Evolutionary conservation across 1,140 invertebrate genomes (phyloP), one percentile per base, ranked within the genome.

Genomic region (Pinna nobilis): DNA sequence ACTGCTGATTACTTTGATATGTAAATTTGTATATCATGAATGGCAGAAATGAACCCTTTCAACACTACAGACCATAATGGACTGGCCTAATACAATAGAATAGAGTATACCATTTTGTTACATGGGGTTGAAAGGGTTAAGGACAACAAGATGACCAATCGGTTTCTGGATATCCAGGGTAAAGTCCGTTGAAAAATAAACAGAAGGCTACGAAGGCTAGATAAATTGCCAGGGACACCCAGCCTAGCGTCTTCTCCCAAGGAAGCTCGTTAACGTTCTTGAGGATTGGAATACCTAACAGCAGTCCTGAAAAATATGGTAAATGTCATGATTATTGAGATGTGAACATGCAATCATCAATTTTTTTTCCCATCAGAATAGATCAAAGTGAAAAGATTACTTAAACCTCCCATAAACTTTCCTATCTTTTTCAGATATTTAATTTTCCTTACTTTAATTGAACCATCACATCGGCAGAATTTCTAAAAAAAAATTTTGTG

Each of bases 181-280:
- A 87, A 7, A 88, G 78, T 28, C 81, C 84, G 69, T 89, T 89
- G 66, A 85, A 88, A 28, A 88, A 61, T 50, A 87, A 74, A 39
- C 77, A 77, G 74, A 89, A 82, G 3, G 78, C 70, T 13, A 88
- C 81, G 60, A 84, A 77, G 5, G 76, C 47, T 7, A 87, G 50
- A 61, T 87, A 89, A 18, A 88, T 68, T 7, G 80, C 69, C 1
- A 89, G 68, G n/a, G 84, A 80, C 6, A 89, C 74, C 82, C 86
- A 87, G 35, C 81, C 88, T 1, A 89, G 72, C n/a, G 74, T 82
- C 32, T 66, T 82, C 73, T 89, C 88, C 88, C 88, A 89, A 20
- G 83, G 79, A 33, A 86, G 78, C 3, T 79, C 73, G 15, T 85
- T 80, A 13, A 89, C 77, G 74, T 89, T 89, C 67, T 83, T 84